Evolutionary conservation across 2,113 vertebrate species (phyloP).

Genomic region (Labeo catla): DNA sequence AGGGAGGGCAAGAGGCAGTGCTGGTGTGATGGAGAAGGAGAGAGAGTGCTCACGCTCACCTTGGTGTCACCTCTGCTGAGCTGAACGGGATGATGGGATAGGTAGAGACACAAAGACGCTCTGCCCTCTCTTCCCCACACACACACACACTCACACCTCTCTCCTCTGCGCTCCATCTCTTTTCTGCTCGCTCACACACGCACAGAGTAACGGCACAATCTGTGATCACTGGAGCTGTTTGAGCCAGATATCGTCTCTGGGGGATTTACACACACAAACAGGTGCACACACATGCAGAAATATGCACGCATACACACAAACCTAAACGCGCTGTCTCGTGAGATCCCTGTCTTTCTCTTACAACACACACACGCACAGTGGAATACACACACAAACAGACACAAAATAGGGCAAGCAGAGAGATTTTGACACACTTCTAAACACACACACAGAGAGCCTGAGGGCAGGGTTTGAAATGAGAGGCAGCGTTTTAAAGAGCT

Average conservation of each 20-base stretch:
- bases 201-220: slow-evolving; percentile 45
- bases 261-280: slow-evolving; percentile 42
- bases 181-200: slow-evolving; percentile 43
- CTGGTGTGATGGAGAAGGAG: slow-evolving; percentile 47
- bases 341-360: slow-evolving; percentile 9
- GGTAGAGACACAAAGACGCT: slow-evolving; percentile 57
- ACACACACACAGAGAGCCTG: slow-evolving; percentile 49
- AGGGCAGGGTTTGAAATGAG: slow-evolving; percentile 64
- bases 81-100: slow-evolving; percentile 57
- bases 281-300: slow-evolving; percentile 27
- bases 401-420: slow-evolving; percentile 38
- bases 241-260: slow-evolving; percentile 53
- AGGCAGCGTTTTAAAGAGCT: slow-evolving; percentile 61
- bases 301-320: slow-evolving; percentile 46
- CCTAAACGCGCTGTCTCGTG: slow-evolving; percentile 1
- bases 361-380: slow-evolving; percentile 31
- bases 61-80: slow-evolving; percentile 67
- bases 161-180: slow-evolving; percentile 41
- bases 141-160: slow-evolving; percentile 40
- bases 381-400: slow-evolving; percentile 42
- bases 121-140: slow-evolving; percentile 32
- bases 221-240: slow-evolving; percentile 59
- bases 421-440: slow-evolving; percentile 48
- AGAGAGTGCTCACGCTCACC: slow-evolving; percentile 54
- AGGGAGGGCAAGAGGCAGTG: slow-evolving; percentile 39